phyloP scores from a whole-genome alignment of 2,797 vertebrate species.

The Amazona ochrocephala region DNA sequence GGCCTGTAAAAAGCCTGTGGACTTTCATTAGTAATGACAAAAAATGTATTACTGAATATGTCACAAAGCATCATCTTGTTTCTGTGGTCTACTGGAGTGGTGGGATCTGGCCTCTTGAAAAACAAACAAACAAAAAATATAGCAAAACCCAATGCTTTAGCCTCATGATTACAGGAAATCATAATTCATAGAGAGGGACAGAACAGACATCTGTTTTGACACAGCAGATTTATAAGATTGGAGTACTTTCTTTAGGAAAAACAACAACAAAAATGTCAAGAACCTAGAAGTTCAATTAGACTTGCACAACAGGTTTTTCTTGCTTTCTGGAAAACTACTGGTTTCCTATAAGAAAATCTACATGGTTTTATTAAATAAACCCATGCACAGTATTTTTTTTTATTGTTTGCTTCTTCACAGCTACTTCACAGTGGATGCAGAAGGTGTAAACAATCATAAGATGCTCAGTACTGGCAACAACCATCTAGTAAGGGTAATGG shows the following conservation, averaged over 20 bases:
- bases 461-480: neutral
- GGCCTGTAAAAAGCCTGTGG: neutral
- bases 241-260: neutral
- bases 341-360: neutral
- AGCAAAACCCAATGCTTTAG: rapidly evolving
- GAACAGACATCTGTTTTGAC: neutral
- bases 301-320: neutral
- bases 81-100: neutral
- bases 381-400: rapidly evolving
- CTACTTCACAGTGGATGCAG: neutral
- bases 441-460: neutral
- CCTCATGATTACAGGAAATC: neutral
- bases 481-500: neutral
- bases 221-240: neutral
- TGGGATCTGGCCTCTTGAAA: neutral
- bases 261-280: neutral
- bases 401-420: neutral
- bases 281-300: neutral
- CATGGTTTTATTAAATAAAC: neutral
- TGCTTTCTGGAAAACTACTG: neutral
- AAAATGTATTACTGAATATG: neutral
- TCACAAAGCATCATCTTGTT: neutral
- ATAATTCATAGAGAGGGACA: neutral
- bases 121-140: neutral
- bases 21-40: neutral